Evolutionary conservation across 2,113 vertebrate species (phyloP).

Genomic region (Syngnathus scovelli): DNA sequence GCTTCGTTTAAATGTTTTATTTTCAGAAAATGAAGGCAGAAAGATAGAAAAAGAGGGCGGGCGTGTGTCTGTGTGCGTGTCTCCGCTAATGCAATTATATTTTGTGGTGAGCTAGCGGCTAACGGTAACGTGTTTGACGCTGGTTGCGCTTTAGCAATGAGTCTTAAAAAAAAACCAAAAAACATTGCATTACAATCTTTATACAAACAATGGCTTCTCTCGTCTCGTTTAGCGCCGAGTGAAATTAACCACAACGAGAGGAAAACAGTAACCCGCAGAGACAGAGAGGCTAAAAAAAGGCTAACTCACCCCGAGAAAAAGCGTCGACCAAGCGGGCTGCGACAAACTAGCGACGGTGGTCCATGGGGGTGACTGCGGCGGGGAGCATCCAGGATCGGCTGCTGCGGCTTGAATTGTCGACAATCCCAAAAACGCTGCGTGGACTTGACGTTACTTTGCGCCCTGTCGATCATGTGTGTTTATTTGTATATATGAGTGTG

Average conservation of each 20-base stretch:
- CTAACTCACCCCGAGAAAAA: conserved; percentile 50
- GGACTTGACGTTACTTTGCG: conserved; percentile 23
- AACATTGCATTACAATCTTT: not conserved
- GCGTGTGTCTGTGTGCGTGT: not conserved
- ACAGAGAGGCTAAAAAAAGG: conserved; percentile 21
- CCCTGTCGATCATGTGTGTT: not conserved
- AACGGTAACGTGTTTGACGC: conserved; percentile 29
- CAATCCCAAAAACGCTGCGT: conserved; percentile 51
- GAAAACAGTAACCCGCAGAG: conserved; percentile 14
- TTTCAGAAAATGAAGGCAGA: not conserved
- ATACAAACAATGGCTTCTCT: not conserved
- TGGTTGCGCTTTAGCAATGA: conserved; percentile 10
- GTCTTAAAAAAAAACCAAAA: too few relatives aligned
- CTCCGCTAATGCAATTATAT: conserved; percentile 55
- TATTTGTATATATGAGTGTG: conserved; percentile 6
- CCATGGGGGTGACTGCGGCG: conserved; percentile 46
- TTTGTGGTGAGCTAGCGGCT: conserved; percentile 41
- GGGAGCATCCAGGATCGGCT: conserved; percentile 42
- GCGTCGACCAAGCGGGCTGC: conserved; percentile 43
- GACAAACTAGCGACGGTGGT: conserved; percentile 40
- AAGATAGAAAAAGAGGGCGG: too few relatives aligned
- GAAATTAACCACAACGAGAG: conserved; percentile 21
- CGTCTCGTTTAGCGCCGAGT: not conserved
- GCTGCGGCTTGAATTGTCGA: conserved; percentile 11
- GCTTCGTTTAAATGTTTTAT: not conserved